Conservation (phyloP, 2,797 vertebrate genomes). For the Adelosebastes latens region DNA sequence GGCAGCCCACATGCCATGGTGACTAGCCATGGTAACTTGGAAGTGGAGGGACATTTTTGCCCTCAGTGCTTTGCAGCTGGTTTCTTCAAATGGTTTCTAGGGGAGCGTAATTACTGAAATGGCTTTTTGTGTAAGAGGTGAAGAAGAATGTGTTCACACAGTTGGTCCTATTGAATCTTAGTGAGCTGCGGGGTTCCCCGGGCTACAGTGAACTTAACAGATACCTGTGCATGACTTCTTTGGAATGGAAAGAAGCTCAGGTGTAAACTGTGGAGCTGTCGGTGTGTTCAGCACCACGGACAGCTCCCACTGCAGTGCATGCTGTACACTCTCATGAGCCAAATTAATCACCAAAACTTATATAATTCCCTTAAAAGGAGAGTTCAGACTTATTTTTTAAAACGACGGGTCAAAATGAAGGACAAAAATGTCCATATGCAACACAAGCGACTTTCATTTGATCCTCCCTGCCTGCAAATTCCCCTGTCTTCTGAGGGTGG, state of each 20-base stretch:
- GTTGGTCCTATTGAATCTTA: neutral
- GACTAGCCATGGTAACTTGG: conserved; percentile 35
- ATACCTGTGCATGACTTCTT: neutral
- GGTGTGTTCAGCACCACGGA: neutral
- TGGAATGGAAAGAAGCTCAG: neutral
- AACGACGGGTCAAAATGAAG: neutral
- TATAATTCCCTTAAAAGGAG: neutral
- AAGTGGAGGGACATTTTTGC: conserved; percentile 10
- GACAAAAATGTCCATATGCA: neutral
- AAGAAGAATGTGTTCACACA: conserved; percentile 15
- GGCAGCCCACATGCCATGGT: conserved; percentile 29
- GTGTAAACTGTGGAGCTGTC: neutral
- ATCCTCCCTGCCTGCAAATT: neutral
- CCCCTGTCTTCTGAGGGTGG: too few species aligned
- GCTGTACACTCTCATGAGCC: neutral
- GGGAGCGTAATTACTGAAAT: conserved; percentile 38
- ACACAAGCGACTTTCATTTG: neutral
- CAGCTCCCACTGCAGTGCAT: neutral
- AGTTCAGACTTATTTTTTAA: neutral
- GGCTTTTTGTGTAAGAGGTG: conserved; percentile 15
- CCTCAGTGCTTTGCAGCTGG: neutral
- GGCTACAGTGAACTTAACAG: neutral
- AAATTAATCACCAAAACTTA: neutral
- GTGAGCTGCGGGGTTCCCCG: conserved; percentile 3
- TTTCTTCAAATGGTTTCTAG: conserved; percentile 27